Conservation (phyloP, 2,888 invertebrate genomes). For the Caenorhabditis sinica region DNA sequence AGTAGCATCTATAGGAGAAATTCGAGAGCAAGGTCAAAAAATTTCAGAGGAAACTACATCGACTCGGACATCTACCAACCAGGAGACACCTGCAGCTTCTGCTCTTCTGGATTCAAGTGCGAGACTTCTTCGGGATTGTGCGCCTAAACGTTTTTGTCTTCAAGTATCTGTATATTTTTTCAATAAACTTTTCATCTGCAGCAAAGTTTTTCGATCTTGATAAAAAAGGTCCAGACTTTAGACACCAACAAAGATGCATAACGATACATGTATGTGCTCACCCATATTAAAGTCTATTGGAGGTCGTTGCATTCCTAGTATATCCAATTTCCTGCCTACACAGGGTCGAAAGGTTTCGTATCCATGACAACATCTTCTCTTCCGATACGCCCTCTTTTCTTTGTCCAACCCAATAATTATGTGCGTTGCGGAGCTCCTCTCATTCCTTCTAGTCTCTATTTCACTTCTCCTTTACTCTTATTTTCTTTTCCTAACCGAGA, state of each 20-base stretch:
- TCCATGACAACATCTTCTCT: not conserved
- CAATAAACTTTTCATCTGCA: not conserved
- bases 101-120: constrained; percentile 50
- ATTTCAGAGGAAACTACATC: constrained; percentile 51
- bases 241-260: too few species aligned
- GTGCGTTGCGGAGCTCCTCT: too few species aligned
- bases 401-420: not conserved
- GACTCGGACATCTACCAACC: constrained; percentile 48
- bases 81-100: constrained; percentile 56
- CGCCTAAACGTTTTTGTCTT: not conserved
- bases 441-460: not conserved
- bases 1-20: not conserved
- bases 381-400: not conserved
- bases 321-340: too few species aligned
- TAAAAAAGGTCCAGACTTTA: too few species aligned
- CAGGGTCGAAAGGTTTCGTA: too few species aligned
- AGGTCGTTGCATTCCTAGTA: too few species aligned
- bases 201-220: too few species aligned
- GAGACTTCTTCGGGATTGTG: constrained; percentile 57
- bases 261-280: too few species aligned
- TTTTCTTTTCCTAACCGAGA: too few species aligned
- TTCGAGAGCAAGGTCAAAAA: too few species aligned
- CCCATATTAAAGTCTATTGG: too few species aligned
- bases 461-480: not conserved
- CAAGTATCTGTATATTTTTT: constrained; percentile 26